Base-by-base conservation (phyloP, 2,888 invertebrate species). In the Thera obeliscata region DNA sequence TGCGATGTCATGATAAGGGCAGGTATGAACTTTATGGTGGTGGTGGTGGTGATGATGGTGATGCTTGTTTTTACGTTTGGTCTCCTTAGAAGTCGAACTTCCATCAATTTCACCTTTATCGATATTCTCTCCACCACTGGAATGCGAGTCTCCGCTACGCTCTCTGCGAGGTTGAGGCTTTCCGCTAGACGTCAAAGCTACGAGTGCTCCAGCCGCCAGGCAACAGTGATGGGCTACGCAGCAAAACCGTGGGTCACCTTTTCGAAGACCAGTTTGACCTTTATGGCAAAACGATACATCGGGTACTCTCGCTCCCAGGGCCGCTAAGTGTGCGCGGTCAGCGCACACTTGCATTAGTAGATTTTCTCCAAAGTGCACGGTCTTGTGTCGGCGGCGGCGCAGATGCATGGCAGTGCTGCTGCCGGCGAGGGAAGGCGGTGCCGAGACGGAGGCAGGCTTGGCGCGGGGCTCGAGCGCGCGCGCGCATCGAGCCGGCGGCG, bases 291-390 rank as follows among this genome's bases (percentile, higher is more conserved):
- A 94, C 60, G 92, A 91, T 76, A 94, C 86, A 77, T 94, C 93
- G 33, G 93, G 93, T 63, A 93, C 84, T 71, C 94, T 86, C 54
- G 94, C 93, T 55, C 94, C 94, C 64, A 94, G 87, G 56, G 93
- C 92, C 55, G 94, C 88, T 72, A 93, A 83, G 76, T 94, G 93
- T 22, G 93, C 95, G 66, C 96, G 95, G 87, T 96, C 96, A 73
- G 96, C 95, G 87, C 96, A 96, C 62, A 96, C 96, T 87, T 96
- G 96, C 87, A 96, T 95, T 76, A 96, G 87, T 41, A 96, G 94
- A 86, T 96, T 96, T 83, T 96, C 96, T 68, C 96, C 96, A 83
- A 96, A 96, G 87, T 96, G 96, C 61, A 96, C 96, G 60, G 96
- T 96, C 88, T 96, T 96, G 90, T 96, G 96, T 68, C 96, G 95